Base-by-base conservation (phyloP, 2,888 invertebrate genomes). In the Dorcus hopei region DNA sequence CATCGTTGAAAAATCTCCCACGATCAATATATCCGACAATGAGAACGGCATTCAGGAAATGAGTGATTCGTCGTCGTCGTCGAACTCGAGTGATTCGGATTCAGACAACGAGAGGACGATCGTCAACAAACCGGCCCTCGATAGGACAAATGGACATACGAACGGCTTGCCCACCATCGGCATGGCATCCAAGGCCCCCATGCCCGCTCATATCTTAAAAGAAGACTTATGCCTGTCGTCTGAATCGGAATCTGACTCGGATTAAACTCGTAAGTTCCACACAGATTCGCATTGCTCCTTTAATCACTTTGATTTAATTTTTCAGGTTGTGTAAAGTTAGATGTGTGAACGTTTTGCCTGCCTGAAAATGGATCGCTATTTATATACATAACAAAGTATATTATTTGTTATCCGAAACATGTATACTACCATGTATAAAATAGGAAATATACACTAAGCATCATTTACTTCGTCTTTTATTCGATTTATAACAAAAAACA, bases 221-320 rank as follows among this genome's bases (percentile, higher is more conserved):
- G 91, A 91, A 74, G 93, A 94, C 79, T 84, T 94, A 72, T 90
- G 91, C 81, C 83, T 94, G 19, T 93, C 93, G 11, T 93, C 93
- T 52, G 91, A 91, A 81, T 90, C 91, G 41, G 92, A 90, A 73
- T 90, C 91, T 71, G 92, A 92, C 77, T 86, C 85, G 59, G 86
- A 88, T 52, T 59, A 45, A 49, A 9, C 42, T 23, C 47, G n/a
- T 41, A 41, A n/a, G 14, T 45, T 45, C 6, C 9, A 7, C 7
- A 9, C 1, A 6, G 5, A 19, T 3, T 19, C 19, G 19, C 19
- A 14, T 2, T 19, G 19, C 19, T 3, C 19, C 19, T 19, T 19
- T 19, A 19, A 19, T 3, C 3, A 19, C 19, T 14, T 14, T 11
- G 9, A 7, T 52, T 42, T 52, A 0, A 6, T 42, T 43, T 52